Base-by-base conservation (phyloP, 2,888 invertebrate genomes). In the Atherix ibis region DNA sequence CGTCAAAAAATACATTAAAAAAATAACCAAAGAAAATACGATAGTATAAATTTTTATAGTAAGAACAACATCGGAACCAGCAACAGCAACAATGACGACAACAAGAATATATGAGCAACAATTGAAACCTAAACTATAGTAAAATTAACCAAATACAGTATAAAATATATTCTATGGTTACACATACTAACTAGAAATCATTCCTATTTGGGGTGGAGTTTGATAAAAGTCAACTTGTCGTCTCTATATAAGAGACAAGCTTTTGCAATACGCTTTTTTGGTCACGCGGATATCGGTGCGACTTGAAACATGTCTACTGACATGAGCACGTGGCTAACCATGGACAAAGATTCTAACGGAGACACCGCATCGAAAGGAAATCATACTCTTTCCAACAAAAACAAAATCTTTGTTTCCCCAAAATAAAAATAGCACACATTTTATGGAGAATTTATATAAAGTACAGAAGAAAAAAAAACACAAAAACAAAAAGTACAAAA, bases 231-330 rank as follows among this genome's bases (percentile, higher is more conserved):
- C 27, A 22, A 29, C 37, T 31, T 27, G 32, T 34, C 34, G 26
- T 16, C 28, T 29, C 9, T 22, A 13, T 19, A 36, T 24, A 26
- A 30, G 27, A 18, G 14, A 36, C 25, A 28, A 19, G 31, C 26
- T 31, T 39, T 34, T 40, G 33, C 35, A n/a, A n/a, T n/a, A n/a
- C n/a, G n/a, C n/a, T n/a, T n/a, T n/a, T n/a, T n/a, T n/a, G 53
- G 58, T 57, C 58, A 58, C 58, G 58, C 56, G 58, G 58, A 56
- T 53, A 50, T 49, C 48, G 51, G 48, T 58, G 56, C 58, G 58
- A 56, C 56, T 56, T 48, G 51, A 48, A 58, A 52, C 49, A 51
- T 49, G 54, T 52, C 51, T 54, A 53, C 51, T 44, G 52, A 51
- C 53, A 51, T 51, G 54, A 55, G 52, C 58, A 58, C 58, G 58